Evolutionary conservation across 2,888 invertebrate species (phyloP), one percentile per base, ranked within the genome.

Genomic region (Torymus tubicola): DNA sequence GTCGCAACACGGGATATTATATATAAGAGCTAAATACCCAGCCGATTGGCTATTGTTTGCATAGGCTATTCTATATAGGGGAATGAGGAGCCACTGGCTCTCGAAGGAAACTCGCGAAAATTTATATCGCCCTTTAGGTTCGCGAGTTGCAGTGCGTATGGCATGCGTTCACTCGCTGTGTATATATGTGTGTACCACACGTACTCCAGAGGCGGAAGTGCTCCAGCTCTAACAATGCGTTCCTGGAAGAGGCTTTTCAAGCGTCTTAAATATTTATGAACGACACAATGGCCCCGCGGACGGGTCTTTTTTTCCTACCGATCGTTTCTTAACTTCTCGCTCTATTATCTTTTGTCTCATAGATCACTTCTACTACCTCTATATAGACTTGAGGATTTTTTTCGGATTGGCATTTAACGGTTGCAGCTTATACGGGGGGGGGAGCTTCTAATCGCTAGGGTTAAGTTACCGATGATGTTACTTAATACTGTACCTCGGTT

Each of bases 191-290:
- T 42, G 42, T 42, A 42, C 42, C 42, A 68, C 55, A 58, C 67
- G 61, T 61, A 13, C 60, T 57, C 57, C 10, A 24, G n/a, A 78
- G 65, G 72, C 78, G 79, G 73, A 73, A 73, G 63, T 69, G 69
- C 68, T 57, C 79, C 14, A 42, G 50, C 60, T 42, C 42, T 73
- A 79, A 79, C 73, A 79, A 79, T 79, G 79, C 63, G n/a, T 71
- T 71, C 78, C 60, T 65, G 52, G 78, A 78, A 71, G 63, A 71
- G 65, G 65, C 65, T 78, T 65, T 76, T 63, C 69, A 69, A 31
- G 24, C 55, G 76, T 31, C 65, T 55, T 63, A 68, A 65, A 68
- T 73, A 73, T 79, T 79, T 68, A 79, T 60, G 67, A 78, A 67
- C 65, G 71, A 64, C 58, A 71, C 60, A 67, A 67, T 65, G 18